Evolutionary conservation across 2,888 invertebrate species (phyloP).

Genomic region (Julus scanicus): DNA sequence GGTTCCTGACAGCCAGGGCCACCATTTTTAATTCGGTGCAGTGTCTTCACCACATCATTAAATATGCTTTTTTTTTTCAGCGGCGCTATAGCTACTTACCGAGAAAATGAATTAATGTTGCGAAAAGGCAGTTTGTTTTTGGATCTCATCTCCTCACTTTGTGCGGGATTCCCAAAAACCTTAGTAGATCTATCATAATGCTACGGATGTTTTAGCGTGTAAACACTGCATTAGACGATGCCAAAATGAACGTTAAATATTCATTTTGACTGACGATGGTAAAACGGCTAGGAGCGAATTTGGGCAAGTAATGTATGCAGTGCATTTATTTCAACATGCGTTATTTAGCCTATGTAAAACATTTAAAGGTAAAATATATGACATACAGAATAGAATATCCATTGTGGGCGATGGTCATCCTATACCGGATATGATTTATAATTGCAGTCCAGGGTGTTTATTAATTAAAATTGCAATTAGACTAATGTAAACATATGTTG

Average conservation of each 20-base stretch:
- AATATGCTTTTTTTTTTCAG: conserved; percentile 34
- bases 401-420: no score
- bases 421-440: no score
- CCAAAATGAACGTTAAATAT: conserved; percentile 29
- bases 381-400: no score
- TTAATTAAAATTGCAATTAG: no score
- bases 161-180: neutral
- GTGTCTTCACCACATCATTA: conserved; percentile 43
- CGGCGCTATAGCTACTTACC: neutral
- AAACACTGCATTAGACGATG: conserved; percentile 22
- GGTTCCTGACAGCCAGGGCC: conserved; percentile 34
- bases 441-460: no score
- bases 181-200: neutral
- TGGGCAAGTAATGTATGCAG: neutral
- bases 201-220: conserved; percentile 4
- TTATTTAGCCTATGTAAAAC: no score
- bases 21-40: conserved; percentile 27
- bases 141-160: neutral
- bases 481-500: no score
- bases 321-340: neutral
- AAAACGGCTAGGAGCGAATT: neutral
- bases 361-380: no score
- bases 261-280: neutral
- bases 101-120: conserved; percentile 40
- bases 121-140: conserved; percentile 40